Base-by-base conservation (phyloP, 2,797 vertebrate genomes). In the Heterohyrax brucei region DNA sequence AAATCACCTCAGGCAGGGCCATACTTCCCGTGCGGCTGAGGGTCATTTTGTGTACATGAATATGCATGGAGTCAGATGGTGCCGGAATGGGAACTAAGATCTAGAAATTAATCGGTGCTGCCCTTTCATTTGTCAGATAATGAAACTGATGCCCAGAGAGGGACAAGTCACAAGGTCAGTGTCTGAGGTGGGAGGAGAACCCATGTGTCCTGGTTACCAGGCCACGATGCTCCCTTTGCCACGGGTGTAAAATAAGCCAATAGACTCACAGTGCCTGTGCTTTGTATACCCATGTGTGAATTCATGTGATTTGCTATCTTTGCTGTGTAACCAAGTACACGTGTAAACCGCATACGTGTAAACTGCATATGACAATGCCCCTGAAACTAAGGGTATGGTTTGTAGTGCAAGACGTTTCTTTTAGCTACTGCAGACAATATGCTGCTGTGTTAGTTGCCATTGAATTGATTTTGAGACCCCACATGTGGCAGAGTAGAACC, bases 1-100 rank as follows among this genome's bases (percentile, higher is more conserved):
- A 96, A 93, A 95, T 94, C 3, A 9, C 50, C 84, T 61, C 82
- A 61, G 68, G 83, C 92, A 81, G 84, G 89, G 80, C 73, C 50
- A 24, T 12, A 64, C 24, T 89, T 95, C 89, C 83, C 39, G 5
- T 59, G 64, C 13, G 72, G 80, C 62, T 48, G 26, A 88, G 48
- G 91, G 62, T 66, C 76, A 85, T 92, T 94, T 62, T 70, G 89
- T 90, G 30, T 0, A 0, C 39, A 93, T 96, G 91, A 95, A 95
- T 94, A 96, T 94, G 68, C 94, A 97, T 39, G 33, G 76, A 61
- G 2, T 68, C 24, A n/a, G 75, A 8, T 84, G 91, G 75, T 19
- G 39, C 91, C 83, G 59, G 70, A 89, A 81, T 81, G 77, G 50
- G 59, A 70, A 19, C 59, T 14, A 61, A 64, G 62, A 93, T 28